A percentile compares a stretch with the other conserved stretches of the same genome.
These are phyloP conservation scores for Nectonema munidae DNA, from an alignment of 2,888 invertebrate genomes.

Conservation along the genomic window DNA sequence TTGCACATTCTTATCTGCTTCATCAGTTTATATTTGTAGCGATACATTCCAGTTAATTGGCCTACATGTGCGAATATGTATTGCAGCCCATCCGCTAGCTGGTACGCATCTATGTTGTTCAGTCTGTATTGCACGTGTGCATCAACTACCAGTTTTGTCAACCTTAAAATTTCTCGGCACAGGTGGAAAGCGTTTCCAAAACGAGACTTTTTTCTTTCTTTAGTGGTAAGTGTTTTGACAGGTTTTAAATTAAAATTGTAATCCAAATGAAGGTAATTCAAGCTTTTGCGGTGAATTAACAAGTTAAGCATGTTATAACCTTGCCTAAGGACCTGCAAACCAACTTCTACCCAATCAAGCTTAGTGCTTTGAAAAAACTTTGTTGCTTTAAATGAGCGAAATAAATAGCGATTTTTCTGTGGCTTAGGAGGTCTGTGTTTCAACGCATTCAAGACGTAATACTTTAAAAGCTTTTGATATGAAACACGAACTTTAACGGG, in stretches of 20 bases:
- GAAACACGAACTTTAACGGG: constrained; percentile 97
- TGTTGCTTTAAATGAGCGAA: constrained; percentile 93
- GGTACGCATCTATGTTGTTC: constrained; percentile 93
- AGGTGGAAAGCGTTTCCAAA: constrained; percentile 58
- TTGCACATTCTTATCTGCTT: constrained; percentile 98
- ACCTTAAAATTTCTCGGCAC: constrained; percentile 82
- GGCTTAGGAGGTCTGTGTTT: constrained; percentile 91
- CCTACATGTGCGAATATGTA: constrained; percentile 98
- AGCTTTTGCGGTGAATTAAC: constrained; percentile 86
- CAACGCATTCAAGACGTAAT: constrained; percentile 78
- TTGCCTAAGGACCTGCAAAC: constrained; percentile 75
- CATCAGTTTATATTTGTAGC: constrained; percentile 49
- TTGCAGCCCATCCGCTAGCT: constrained; percentile 72
- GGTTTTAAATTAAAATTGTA: constrained; percentile 89
- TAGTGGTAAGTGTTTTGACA: constrained; percentile 61
- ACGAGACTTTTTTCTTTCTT: constrained; percentile 82
- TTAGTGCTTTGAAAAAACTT: constrained; percentile 99
- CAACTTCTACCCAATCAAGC: constrained; percentile 96
- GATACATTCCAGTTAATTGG: constrained; percentile 94
- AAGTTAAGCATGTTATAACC: constrained; percentile 98
- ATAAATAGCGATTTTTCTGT: constrained; percentile 36
- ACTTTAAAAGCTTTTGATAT: constrained; percentile 88
- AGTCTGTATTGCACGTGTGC: constrained; percentile 94
- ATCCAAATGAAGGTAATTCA: constrained; percentile 93
- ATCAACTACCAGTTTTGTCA: constrained; percentile 89